Base-by-base conservation (phyloP, 2,113 vertebrate genomes). In the Podarcis raffonei region DNA sequence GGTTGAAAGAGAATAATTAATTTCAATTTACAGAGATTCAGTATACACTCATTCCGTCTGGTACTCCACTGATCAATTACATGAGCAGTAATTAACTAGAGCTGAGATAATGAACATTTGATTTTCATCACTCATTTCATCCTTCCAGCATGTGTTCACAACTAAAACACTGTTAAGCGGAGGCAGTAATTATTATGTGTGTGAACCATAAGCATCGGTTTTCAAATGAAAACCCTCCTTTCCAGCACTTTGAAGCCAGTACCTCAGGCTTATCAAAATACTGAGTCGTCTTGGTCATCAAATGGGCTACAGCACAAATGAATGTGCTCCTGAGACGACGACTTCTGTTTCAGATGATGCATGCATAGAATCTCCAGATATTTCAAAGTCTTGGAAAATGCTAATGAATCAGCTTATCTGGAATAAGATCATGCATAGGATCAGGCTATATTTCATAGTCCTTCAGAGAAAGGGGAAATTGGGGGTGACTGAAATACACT, bases 121-220 rank as follows among this genome's bases (percentile, higher is more conserved):
- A 81, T 81, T 81, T 81, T 32, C 79, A 81, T 81, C n/a, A 22
- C 57, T 81, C 79, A 62, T 81, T 81, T 81, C 20, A 35, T n/a
- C 32, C 79, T 81, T 81, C 23, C 32, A 81, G 57, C 79, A 81
- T 62, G 79, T 62, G 57, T 16, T 62, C n/a, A 81, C 32, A 62
- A 81, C 53, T 59, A 81, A 59, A 80, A 81, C 53, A 32, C 30
- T 22, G 22, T 81, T 81, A 35, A 62, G 79, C 7, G 12, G 20
- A 35, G 3, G 1, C 48, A 80, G 30, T 59, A 32, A 81, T 81
- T 81, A 53, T 59, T 59, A 81, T 81, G 20, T 62, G 57, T 62
- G 57, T 62, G 79, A 62, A 11, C 79, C 32, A 62, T 13, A 32
- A 62, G 57, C 20, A 62, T 11, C 22, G 62, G n/a, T 20, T 81